A percentile compares a stretch with the other conserved stretches of the same genome.
phyloP scores from a whole-genome alignment of 2,113 vertebrate genomes.

The Heliornis fulica region DNA sequence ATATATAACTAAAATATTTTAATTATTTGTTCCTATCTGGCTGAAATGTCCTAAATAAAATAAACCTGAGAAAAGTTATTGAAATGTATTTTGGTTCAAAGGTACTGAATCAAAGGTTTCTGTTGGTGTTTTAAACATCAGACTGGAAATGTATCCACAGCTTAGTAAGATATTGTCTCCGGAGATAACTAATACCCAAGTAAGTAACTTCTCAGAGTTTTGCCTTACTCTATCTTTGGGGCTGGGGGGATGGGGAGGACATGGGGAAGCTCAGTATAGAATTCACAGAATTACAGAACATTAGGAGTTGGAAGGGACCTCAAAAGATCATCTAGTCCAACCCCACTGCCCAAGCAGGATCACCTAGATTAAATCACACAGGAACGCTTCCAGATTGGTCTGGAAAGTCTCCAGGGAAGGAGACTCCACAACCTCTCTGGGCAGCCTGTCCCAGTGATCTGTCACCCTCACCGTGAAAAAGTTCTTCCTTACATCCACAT shows the following conservation, averaged over 20 bases:
- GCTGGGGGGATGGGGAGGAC: accelerated
- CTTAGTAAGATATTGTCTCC: slow-evolving; percentile 80
- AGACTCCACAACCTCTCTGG: no score
- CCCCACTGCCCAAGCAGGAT: no score
- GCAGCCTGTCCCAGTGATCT: no score
- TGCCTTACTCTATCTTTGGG: neutral
- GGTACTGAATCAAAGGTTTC: slow-evolving; percentile 93
- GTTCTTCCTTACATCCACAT: no score
- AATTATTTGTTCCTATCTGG: neutral
- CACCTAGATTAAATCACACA: no score
- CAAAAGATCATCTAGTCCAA: no score
- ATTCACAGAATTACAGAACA: no score
- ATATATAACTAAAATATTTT: neutral
- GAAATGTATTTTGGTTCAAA: slow-evolving; percentile 65
- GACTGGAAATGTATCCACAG: slow-evolving; percentile 90
- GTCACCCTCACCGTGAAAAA: no score
- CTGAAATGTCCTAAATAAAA: neutral
- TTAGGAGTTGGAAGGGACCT: no score
- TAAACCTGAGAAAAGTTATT: slow-evolving; percentile 13
- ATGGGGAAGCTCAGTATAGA: neutral
- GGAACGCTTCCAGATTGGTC: no score
- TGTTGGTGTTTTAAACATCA: slow-evolving; percentile 90
- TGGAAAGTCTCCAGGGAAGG: no score
- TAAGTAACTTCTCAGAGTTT: slow-evolving; percentile 46
- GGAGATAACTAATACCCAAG: slow-evolving; percentile 91